A percentile compares a stretch with the other conserved stretches of the same genome.
These are phyloP conservation scores for Rhyacichthys aspro DNA, from an alignment of 2,797 vertebrate species.

Conservation along the genomic window DNA sequence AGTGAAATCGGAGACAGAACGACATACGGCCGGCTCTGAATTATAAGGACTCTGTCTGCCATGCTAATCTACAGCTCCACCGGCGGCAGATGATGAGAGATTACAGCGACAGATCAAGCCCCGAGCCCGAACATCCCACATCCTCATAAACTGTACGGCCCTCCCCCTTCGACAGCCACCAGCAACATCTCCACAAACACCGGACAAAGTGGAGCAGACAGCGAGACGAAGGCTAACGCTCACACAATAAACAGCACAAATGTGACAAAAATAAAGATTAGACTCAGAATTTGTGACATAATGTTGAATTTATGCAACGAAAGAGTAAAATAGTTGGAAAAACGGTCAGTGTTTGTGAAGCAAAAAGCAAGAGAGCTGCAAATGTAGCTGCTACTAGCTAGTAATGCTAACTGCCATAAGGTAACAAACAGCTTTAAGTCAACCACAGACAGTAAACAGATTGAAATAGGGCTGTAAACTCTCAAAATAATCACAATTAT, in stretches of 20 bases:
- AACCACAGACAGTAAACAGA: no score
- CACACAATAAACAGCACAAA: no score
- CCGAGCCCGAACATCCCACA: slow-evolving; percentile 20
- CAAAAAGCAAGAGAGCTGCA: no score
- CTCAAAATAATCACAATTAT: no score
- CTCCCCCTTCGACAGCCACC: background rate
- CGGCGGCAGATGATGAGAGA: slow-evolving; percentile 52
- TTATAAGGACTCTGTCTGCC: slow-evolving; percentile 25
- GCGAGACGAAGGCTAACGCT: background rate
- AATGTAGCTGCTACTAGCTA: no score
- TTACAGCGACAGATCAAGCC: slow-evolving; percentile 33
- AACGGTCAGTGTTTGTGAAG: no score
- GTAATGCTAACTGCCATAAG: no score
- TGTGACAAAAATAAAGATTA: no score
- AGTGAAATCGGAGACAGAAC: slow-evolving; percentile 6
- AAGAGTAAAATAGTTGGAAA: background rate
- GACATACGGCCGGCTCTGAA: slow-evolving; percentile 20
- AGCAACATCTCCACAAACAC: slow-evolving; percentile 10
- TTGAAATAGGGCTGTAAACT: no score
- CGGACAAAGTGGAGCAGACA: background rate
- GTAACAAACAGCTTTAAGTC: no score
- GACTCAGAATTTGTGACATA: no score
- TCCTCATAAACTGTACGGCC: background rate
- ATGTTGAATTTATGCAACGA: no score
- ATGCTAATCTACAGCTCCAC: slow-evolving; percentile 55